These are phyloP conservation scores for Eupristina koningsbergeri DNA, from an alignment of 1,140 invertebrate species.

Conservation along the genomic window DNA sequence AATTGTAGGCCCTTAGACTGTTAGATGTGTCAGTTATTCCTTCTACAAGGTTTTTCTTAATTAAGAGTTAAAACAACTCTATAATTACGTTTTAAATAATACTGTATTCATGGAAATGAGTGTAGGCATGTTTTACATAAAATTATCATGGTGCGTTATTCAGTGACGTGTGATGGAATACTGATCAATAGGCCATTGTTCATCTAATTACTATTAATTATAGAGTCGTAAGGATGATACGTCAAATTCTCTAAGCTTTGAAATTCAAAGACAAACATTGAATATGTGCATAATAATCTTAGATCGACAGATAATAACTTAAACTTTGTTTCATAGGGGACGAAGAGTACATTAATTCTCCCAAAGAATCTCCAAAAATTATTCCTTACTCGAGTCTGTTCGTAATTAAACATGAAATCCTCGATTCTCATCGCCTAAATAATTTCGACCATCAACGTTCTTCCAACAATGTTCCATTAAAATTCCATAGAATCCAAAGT, in stretches of 20 bases:
- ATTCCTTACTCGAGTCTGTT: background rate
- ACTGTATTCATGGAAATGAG: background rate
- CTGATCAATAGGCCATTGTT: background rate
- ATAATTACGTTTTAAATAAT: slow-evolving; percentile 4
- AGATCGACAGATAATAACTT: no score
- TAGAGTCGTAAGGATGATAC: background rate
- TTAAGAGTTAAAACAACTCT: slow-evolving; percentile 5
- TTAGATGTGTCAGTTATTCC: slow-evolving; percentile 13
- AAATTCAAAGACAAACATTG: no score
- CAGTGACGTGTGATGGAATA: background rate
- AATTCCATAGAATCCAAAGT: background rate
- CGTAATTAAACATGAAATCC: background rate
- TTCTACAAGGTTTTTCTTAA: slow-evolving; percentile 26
- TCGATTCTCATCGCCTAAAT: background rate
- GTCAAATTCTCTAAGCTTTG: no score
- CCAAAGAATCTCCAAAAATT: background rate
- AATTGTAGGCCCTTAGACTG: background rate
- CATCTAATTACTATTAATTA: background rate
- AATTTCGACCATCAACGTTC: background rate
- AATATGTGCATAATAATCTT: background rate
- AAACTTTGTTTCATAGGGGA: no score
- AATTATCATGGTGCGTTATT: background rate
- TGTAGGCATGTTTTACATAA: background rate
- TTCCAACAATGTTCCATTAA: slow-evolving; percentile 38
- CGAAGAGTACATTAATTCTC: no score